Evolutionary conservation across 2,888 invertebrate species (phyloP).

Genomic region (Nysson spinosus): DNA sequence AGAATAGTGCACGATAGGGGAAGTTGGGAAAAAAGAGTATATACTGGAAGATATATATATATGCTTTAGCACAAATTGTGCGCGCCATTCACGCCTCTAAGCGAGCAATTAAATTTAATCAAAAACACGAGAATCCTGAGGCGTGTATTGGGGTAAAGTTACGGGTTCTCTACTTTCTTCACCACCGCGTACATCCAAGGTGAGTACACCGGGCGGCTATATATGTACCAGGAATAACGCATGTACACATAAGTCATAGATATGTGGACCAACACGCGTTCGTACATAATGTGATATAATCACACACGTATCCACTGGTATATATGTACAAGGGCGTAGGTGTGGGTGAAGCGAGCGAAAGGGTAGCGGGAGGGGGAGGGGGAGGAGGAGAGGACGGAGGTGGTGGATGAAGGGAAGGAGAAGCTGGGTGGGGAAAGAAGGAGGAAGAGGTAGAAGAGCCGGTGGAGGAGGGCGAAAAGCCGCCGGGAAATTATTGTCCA

Average conservation of each 20-base stretch:
- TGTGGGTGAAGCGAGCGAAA: constrained; percentile 42
- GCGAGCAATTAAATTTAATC: constrained; percentile 47
- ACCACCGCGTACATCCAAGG: constrained; percentile 59
- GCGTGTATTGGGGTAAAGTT: not conserved
- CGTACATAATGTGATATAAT: constrained; percentile 67
- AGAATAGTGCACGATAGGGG: not conserved
- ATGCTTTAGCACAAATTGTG: constrained; percentile 18
- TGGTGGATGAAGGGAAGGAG: constrained; percentile 25
- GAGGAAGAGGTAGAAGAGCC: constrained; percentile 3
- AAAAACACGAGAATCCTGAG: constrained; percentile 16
- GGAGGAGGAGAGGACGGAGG: constrained; percentile 36
- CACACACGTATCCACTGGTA: constrained; percentile 46
- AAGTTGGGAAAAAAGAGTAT: constrained; percentile 1
- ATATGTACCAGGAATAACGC: constrained; percentile 61
- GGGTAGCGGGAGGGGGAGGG: constrained; percentile 24
- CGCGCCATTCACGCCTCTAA: constrained; percentile 3
- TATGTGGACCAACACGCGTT: constrained; percentile 57
- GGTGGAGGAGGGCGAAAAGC: constrained; percentile 54
- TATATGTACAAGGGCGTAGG: constrained; percentile 28
- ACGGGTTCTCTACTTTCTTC: constrained; percentile 51
- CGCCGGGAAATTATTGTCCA: constrained; percentile 64
- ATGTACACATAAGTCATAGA: constrained; percentile 61
- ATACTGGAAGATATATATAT: not conserved
- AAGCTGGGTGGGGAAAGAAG: not conserved
- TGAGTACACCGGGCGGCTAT: constrained; percentile 38